A percentile compares a stretch with the other conserved stretches of the same genome.
phyloP scores from a whole-genome alignment of 35 echinoderm and acorn worm species.

The Anneissia japonica region DNA sequence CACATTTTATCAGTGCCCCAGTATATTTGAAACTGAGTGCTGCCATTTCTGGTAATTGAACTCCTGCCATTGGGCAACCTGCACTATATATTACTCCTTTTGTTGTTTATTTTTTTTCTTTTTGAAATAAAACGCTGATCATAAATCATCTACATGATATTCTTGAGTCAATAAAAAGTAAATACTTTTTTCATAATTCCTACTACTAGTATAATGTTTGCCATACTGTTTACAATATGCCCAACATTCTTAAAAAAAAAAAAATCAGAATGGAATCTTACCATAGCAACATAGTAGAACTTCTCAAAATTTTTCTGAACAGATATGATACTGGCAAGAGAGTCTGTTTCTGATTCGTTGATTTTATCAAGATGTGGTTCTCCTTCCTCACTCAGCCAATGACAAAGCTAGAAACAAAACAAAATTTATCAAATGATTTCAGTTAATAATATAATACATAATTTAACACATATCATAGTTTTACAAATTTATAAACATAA shows the following conservation, averaged over 20 bases:
- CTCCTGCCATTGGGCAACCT: no score
- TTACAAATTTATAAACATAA: not conserved
- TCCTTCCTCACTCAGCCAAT: constrained; percentile 68
- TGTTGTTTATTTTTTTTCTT: no score
- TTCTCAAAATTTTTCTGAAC: constrained; percentile 84
- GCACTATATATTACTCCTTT: no score
- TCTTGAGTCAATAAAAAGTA: no score
- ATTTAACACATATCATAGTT: not conserved
- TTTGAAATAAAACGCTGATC: no score
- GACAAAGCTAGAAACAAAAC: constrained; percentile 31
- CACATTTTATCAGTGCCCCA: no score
- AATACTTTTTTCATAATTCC: no score
- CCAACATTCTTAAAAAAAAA: not conserved
- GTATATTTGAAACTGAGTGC: no score
- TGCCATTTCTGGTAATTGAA: no score
- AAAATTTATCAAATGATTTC: not conserved
- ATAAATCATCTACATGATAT: no score
- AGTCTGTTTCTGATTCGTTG: constrained; percentile 44
- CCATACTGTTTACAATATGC: no score
- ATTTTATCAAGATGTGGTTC: constrained; percentile 30
- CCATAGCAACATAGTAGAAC: constrained; percentile 90
- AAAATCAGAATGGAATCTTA: constrained; percentile 32
- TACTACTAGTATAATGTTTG: no score
- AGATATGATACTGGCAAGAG: constrained; percentile 44
- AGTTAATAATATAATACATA: not conserved